A percentile compares a stretch with the other conserved stretches of the same genome.
Conservation (phyloP, 2,797 vertebrate genomes). For the Paratrypauchen microcephalus region DNA sequence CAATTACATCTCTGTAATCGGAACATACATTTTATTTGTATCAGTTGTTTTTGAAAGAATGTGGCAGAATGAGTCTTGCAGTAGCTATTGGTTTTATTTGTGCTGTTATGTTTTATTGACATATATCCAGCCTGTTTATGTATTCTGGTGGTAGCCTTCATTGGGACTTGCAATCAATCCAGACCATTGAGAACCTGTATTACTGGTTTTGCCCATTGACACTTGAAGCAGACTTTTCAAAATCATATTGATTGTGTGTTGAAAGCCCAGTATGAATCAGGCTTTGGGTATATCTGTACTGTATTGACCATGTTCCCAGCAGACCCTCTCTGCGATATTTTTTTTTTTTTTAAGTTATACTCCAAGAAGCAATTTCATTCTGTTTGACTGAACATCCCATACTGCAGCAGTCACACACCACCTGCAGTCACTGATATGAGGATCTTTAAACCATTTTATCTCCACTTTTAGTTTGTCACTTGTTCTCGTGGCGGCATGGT, state of each 20-base stretch:
- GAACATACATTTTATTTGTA: conserved; percentile 7
- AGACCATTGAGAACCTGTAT: conserved; percentile 35
- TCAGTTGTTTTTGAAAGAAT: background rate
- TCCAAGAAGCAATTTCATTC: conserved; percentile 42
- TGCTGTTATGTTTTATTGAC: conserved; percentile 14
- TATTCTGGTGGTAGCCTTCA: conserved; percentile 17
- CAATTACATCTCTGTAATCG: conserved; percentile 21
- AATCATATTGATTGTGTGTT: conserved; percentile 61
- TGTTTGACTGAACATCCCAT: conserved; percentile 31
- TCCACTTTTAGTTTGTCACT: conserved; percentile 5
- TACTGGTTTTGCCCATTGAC: conserved; percentile 50
- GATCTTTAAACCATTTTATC: conserved; percentile 25
- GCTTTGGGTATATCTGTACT: conserved; percentile 34
- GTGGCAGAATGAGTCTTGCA: conserved; percentile 9
- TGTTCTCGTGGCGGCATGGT: too few relatives aligned
- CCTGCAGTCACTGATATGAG: conserved; percentile 12
- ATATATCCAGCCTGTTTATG: conserved; percentile 8
- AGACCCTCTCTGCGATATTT: conserved; percentile 25
- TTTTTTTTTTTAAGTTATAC: conserved; percentile 30
- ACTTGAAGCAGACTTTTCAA: conserved; percentile 44
- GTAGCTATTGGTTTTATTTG: conserved; percentile 6
- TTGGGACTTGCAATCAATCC: conserved; percentile 34
- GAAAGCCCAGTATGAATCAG: conserved; percentile 43
- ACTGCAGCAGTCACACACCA: background rate
- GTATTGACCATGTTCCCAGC: conserved; percentile 51